Evolutionary conservation across 35 echinoderm and acorn worm genomes (phyloP).

Genomic region (Heliocidaris erythrogramma): DNA sequence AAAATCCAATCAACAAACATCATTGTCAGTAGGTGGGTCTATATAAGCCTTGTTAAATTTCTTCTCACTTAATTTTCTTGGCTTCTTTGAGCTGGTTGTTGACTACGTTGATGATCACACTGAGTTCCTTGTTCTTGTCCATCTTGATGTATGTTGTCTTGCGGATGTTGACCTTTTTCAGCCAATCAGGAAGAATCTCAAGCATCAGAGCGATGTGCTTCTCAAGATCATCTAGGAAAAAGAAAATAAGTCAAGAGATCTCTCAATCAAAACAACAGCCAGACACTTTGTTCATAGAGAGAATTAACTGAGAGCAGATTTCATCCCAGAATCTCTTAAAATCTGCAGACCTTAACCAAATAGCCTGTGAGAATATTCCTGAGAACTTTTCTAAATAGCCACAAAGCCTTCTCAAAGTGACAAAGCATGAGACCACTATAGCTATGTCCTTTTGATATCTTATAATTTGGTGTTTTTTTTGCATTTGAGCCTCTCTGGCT

Average conservation of each 20-base stretch:
- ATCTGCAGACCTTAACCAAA: too few species aligned
- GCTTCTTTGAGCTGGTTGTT: slow-evolving; percentile 16
- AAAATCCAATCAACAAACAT: neutral
- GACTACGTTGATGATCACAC: neutral
- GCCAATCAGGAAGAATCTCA: slow-evolving; percentile 33
- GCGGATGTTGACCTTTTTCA: slow-evolving; percentile 43
- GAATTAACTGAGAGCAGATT: too few species aligned
- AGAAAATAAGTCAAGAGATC: neutral
- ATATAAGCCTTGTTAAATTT: neutral
- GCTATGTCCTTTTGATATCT: too few species aligned
- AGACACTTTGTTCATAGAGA: too few species aligned
- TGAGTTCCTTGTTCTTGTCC: slow-evolving; percentile 21
- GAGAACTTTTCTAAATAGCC: too few species aligned
- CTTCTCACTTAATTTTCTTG: neutral
- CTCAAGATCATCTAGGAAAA: neutral
- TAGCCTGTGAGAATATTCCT: too few species aligned
- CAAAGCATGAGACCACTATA: too few species aligned
- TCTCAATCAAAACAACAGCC: too few species aligned
- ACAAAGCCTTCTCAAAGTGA: too few species aligned
- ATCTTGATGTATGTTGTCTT: slow-evolving; percentile 33
- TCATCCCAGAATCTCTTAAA: too few species aligned
- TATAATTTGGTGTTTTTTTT: too few species aligned
- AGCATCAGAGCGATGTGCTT: slow-evolving; percentile 42
- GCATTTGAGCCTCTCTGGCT: too few species aligned
- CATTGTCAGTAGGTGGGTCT: neutral